Conservation (phyloP, 2,888 invertebrate species). For the Hofmannophila pseudospretella region DNA sequence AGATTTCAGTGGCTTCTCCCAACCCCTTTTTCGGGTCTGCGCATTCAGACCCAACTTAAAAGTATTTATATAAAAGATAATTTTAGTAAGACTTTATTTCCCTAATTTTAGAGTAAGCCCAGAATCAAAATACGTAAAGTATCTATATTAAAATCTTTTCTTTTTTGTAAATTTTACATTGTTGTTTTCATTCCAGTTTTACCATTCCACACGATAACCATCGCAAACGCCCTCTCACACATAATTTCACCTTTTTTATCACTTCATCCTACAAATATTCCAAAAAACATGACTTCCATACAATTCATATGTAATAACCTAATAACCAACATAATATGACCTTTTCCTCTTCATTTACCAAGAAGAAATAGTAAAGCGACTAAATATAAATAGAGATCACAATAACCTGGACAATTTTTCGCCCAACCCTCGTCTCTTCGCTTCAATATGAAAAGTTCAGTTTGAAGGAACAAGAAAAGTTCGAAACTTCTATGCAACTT, state of each 20-base stretch:
- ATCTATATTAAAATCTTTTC: too few species aligned
- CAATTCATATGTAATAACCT: background rate
- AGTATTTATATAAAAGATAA: too few species aligned
- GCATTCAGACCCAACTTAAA: too few species aligned
- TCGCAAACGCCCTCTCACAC: background rate
- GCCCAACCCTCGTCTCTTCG: constrained; percentile 2
- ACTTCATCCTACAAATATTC: background rate
- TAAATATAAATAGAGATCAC: background rate
- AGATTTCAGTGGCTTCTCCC: too few species aligned
- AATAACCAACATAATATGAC: background rate
- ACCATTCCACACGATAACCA: background rate
- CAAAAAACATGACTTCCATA: background rate
- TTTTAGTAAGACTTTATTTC: too few species aligned
- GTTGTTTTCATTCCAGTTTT: too few species aligned
- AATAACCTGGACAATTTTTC: background rate
- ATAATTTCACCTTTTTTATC: background rate
- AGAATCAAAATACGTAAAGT: too few species aligned
- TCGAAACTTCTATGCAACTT: background rate
- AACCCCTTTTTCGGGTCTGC: too few species aligned
- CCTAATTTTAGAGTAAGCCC: too few species aligned
- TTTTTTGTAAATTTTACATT: too few species aligned
- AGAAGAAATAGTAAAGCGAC: background rate
- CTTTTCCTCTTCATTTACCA: background rate
- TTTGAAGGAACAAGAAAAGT: constrained; percentile 1
- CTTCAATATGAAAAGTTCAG: background rate